Percentiles rank a stretch among this genome's conserved stretches.
Evolutionary conservation across 92 coral and sea anemone species (phyloP).

Genomic region (Metridium senile): DNA sequence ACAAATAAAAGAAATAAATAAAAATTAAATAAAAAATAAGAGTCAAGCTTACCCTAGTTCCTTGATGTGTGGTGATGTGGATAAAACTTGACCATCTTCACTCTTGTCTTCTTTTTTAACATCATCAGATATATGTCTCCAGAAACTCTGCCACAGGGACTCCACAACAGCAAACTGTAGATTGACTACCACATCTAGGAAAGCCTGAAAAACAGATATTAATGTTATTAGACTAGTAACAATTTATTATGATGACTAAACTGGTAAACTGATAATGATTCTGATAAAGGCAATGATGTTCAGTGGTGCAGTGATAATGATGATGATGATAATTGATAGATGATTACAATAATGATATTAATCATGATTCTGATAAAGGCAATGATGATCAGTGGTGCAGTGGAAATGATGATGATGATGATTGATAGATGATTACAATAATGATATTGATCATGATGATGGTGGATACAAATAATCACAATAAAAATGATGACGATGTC

Average conservation of each 20-base stretch:
- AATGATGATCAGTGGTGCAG: background rate
- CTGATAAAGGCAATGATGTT: too few relatives aligned
- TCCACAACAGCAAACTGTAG: slow-evolving; percentile 93
- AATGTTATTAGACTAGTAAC: background rate
- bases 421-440: background rate
- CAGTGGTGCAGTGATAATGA: too few relatives aligned
- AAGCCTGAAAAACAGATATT: slow-evolving; percentile 55
- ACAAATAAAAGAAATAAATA: background rate
- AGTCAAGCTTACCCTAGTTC: slow-evolving; percentile 38
- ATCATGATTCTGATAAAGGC: background rate
- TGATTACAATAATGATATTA: background rate
- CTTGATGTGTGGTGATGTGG: slow-evolving; percentile 38
- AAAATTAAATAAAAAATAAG: too few relatives aligned
- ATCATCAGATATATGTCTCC: slow-evolving; percentile 77
- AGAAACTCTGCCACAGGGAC: slow-evolving; percentile 96
- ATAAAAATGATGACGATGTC: too few relatives aligned
- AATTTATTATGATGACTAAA: background rate
- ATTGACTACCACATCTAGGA: slow-evolving; percentile 95
- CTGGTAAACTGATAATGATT: background rate
- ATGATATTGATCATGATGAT: background rate
- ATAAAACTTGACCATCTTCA: slow-evolving; percentile 4
- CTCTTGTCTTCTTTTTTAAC: slow-evolving; percentile 28
- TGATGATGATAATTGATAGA: background rate
- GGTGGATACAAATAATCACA: background rate
- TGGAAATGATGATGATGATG: background rate